These are phyloP conservation scores for Pholis gunnellus DNA, from an alignment of 2,113 vertebrate genomes.

Conservation along the genomic window DNA sequence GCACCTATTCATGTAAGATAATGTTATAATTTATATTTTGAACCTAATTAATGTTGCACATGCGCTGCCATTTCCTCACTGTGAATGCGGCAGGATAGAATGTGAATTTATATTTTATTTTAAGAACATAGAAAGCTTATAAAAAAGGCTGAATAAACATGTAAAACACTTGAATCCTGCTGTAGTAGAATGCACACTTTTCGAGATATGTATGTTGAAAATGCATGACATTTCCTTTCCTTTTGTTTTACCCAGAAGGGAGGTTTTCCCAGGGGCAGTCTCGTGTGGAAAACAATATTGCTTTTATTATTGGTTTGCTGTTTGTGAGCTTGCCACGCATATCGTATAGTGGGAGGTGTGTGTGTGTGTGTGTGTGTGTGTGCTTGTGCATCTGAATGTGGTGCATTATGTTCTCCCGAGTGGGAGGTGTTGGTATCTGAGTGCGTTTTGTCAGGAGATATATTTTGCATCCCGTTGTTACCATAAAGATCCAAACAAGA, in stretches of 20 bases:
- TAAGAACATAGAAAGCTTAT: neutral
- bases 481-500: neutral
- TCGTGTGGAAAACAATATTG: slow-evolving; percentile 19
- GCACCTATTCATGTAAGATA: neutral
- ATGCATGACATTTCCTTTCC: slow-evolving; percentile 1
- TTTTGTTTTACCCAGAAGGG: neutral
- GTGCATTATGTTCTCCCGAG: neutral
- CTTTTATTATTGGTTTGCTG: slow-evolving; percentile 22
- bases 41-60: neutral
- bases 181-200: neutral
- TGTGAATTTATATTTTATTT: neutral
- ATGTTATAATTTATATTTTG: neutral
- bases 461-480: neutral
- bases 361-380: slow-evolving; percentile 16
- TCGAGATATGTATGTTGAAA: slow-evolving; percentile 1
- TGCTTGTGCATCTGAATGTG: slow-evolving; percentile 1
- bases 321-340: slow-evolving; percentile 16
- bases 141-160: neutral
- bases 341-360: neutral
- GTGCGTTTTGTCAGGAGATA: slow-evolving; percentile 27
- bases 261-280: slow-evolving; percentile 9
- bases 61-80: neutral
- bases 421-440: neutral
- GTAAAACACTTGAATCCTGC: neutral
- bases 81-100: neutral